These are phyloP conservation scores for Eremophila alpestris DNA, from an alignment of 2,797 vertebrate genomes.

Conservation along the genomic window DNA sequence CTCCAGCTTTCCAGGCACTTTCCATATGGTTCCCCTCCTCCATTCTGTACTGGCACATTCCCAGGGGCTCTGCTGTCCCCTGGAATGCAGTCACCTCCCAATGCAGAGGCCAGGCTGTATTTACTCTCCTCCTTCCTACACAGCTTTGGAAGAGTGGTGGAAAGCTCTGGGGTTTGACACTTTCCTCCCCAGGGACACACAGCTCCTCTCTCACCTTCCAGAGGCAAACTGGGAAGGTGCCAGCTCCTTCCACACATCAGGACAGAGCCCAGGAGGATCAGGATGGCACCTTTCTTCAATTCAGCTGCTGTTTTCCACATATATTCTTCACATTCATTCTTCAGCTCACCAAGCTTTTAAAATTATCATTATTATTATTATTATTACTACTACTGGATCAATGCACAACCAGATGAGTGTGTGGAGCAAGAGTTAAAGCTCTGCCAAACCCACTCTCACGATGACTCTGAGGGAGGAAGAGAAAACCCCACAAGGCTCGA, in stretches of 20 bases:
- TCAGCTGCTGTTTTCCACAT: neutral
- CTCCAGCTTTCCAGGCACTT: neutral
- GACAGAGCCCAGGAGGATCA: neutral
- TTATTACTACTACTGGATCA: neutral
- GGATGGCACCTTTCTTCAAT: neutral
- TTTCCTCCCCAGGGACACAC: neutral
- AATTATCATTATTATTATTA: neutral
- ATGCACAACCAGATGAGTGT: neutral
- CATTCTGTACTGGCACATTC: fast-evolving
- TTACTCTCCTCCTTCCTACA: neutral
- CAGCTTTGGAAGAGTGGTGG: neutral
- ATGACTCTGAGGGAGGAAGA: neutral
- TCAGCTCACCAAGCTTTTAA: neutral
- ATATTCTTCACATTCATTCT: neutral
- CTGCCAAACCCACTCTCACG: neutral
- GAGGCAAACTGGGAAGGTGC: neutral
- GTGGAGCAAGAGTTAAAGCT: neutral
- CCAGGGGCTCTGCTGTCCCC: neutral
- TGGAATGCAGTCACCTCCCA: neutral
- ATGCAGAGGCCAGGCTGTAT: fast-evolving
- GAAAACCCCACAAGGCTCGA: neutral
- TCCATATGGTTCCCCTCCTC: neutral
- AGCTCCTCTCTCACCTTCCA: neutral
- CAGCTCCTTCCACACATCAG: fast-evolving
- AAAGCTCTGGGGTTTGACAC: neutral